Evolutionary conservation across 2,888 invertebrate genomes (phyloP).

Genomic region (Troides oblongomaculatus): DNA sequence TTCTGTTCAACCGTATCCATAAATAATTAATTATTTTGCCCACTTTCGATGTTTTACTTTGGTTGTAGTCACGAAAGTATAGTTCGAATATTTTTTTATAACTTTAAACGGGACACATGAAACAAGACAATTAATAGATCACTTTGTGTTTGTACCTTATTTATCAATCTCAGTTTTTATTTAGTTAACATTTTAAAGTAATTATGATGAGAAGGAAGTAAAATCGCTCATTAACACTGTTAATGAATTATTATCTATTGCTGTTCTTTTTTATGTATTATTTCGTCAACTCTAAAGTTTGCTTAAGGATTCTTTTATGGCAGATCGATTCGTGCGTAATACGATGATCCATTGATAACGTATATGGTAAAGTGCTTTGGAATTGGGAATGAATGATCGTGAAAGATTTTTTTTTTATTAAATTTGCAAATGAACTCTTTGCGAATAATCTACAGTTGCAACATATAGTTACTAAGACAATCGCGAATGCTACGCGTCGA

Average conservation of each 20-base stretch:
- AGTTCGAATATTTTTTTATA: not conserved
- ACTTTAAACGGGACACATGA: not conserved
- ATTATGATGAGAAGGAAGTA: no score
- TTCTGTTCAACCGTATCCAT: slow-evolving; percentile 4
- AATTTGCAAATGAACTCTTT: not conserved
- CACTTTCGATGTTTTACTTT: slow-evolving; percentile 4
- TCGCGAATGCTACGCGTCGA: slow-evolving; percentile 22
- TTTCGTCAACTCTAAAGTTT: no score
- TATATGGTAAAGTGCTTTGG: not conserved
- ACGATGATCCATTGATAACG: no score
- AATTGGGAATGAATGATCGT: not conserved
- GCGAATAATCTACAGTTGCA: not conserved
- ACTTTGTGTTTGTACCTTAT: no score
- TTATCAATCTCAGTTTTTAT: no score
- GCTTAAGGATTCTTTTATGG: no score
- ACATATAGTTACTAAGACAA: slow-evolving; percentile 2
- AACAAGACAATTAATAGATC: no score
- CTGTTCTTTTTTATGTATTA: no score
- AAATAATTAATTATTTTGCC: slow-evolving; percentile 8
- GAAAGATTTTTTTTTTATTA: not conserved
- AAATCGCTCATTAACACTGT: no score
- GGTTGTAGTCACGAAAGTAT: not conserved
- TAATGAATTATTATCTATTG: no score
- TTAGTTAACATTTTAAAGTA: no score
- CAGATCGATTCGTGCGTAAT: no score